These are phyloP conservation scores for Myotis pilosus DNA, from an alignment of 2,797 vertebrate species.

Conservation along the genomic window DNA sequence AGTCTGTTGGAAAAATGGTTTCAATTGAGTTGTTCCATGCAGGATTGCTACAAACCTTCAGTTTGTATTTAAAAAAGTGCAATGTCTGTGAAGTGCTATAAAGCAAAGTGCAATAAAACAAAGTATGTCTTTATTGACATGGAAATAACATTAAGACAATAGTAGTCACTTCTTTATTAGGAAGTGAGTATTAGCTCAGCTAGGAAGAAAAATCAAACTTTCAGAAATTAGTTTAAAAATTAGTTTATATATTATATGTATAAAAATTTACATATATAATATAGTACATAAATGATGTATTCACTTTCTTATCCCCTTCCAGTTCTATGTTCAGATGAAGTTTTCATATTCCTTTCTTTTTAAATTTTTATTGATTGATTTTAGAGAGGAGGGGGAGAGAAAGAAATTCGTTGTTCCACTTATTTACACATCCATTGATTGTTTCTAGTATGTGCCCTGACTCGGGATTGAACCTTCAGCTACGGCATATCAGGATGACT, in stretches of 20 bases:
- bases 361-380: neutral
- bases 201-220: conserved; percentile 24
- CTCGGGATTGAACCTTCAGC: neutral
- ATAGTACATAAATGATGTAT: neutral
- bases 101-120: neutral
- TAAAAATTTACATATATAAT: neutral
- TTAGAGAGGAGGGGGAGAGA: neutral
- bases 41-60: neutral
- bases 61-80: neutral
- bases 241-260: neutral
- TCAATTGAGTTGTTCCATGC: neutral
- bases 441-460: neutral
- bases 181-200: neutral
- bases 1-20: neutral
- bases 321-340: conserved; percentile 40
- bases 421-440: neutral
- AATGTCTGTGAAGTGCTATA: neutral
- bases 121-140: neutral
- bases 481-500: neutral
- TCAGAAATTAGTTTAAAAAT: neutral
- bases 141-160: conserved; percentile 4
- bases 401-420: neutral
- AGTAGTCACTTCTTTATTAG: neutral
- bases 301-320: conserved; percentile 51
- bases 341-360: conserved; percentile 38